Base-by-base conservation (phyloP, 2,797 vertebrate genomes). In the Melanogrammus aeglefinus region DNA sequence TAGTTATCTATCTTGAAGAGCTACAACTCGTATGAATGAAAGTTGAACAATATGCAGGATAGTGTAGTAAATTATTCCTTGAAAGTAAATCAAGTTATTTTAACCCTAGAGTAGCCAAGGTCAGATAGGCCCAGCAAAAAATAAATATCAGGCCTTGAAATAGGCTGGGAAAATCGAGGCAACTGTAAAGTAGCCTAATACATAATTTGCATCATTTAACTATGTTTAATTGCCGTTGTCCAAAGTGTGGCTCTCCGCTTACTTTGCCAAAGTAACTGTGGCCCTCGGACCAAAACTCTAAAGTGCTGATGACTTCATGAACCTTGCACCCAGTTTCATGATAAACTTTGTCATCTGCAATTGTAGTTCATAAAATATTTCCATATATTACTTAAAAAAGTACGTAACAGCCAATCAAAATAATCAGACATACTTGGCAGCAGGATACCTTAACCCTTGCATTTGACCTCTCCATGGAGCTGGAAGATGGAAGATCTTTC, bases 401-500 rank as follows among this genome's bases (percentile, higher is more conserved):
- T 16, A 73, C 72, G 35, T 21, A 73, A 39, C 35, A 51, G 36
- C 41, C 10, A 44, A 44, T 44, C 0, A 44, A 44, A 14, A 44
- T 44, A 44, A 44, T 10, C 41, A 44, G 41, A 44, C 41, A 44
- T 44, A 44, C 10, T 39, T 41, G 38, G 73, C 10, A 74, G 73
- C 36, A 74, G 36, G 21, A 41, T 41, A 24, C 4, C 73, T 38
- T 21, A 73, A 38, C 72, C 31, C 35, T 73, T 38, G 31, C 73
- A 74, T 39, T 74, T 74, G 41, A 80, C 76, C 79, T 77, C 79
- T 70, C 44, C 79, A 77, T 80, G 66, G n/a, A 80, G 57, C 36
- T 41, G 75, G 33, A 74, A 80, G 57, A 80, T 80, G 75, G 79
- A 80, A 27, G 79, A 47, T 75, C 72, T 73, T 80, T 80, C 75